A percentile compares a stretch with the other conserved stretches of the same genome.
Evolutionary conservation across 2,797 vertebrate species (phyloP).

Genomic region (Manis crassicaudata): DNA sequence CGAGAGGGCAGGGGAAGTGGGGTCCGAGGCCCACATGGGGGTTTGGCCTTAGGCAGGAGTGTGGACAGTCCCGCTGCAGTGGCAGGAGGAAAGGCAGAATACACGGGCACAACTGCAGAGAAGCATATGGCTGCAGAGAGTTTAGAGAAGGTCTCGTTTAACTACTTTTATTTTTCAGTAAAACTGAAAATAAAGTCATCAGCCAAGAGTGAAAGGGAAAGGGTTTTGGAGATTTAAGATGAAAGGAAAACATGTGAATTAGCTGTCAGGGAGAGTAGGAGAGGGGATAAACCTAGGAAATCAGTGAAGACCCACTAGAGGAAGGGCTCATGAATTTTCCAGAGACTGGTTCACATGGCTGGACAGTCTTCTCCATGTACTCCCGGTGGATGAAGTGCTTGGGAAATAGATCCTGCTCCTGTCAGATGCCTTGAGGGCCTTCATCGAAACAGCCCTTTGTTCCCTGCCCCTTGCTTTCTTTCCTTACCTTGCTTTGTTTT

Average conservation of each 20-base stretch:
- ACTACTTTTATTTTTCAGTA: background rate
- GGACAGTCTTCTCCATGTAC: background rate
- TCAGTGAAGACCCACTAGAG: background rate
- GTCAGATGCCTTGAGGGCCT: background rate
- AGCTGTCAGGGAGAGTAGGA: background rate
- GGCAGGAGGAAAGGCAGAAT: background rate
- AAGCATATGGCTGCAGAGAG: no score
- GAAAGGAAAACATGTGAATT: background rate
- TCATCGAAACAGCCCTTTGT: no score
- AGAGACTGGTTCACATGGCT: background rate
- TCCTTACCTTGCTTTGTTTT: background rate
- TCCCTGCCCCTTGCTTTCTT: no score
- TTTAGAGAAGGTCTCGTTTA: background rate
- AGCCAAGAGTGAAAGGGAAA: background rate
- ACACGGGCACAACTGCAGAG: no score
- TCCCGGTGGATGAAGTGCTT: background rate
- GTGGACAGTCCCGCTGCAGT: background rate
- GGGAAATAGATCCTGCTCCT: background rate
- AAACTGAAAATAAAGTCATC: background rate
- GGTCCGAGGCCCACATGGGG: accelerated
- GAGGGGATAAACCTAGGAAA: background rate
- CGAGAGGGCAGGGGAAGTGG: background rate
- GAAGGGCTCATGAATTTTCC: background rate
- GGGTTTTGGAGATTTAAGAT: background rate
- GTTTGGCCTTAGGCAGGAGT: background rate